A percentile compares a stretch with the other conserved stretches of the same genome.
These are phyloP conservation scores for Nanorana parkeri DNA, from an alignment of 2,113 vertebrate species.

Conservation along the genomic window DNA sequence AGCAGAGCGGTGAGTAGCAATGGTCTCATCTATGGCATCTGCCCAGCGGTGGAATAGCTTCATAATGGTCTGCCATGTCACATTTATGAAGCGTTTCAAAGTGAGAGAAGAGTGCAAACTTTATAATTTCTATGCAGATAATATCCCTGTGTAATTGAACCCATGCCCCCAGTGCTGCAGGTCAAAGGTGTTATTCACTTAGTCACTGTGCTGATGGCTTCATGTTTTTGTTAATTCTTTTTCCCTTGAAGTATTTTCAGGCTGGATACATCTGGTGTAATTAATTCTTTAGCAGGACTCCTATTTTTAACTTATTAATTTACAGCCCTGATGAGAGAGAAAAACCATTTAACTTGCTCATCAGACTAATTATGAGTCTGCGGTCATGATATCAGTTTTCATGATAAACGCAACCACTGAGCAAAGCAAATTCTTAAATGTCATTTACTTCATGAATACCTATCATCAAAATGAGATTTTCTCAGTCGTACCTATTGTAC, in stretches of 20 bases:
- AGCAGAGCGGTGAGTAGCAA: too few species aligned
- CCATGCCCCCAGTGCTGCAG: too few species aligned
- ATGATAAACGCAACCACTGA: neutral
- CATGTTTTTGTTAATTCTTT: too few species aligned
- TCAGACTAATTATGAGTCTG: constrained; percentile 16
- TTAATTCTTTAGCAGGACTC: neutral
- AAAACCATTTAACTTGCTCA: constrained; percentile 27
- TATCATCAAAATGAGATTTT: neutral
- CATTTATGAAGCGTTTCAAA: too few species aligned
- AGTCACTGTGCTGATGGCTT: too few species aligned
- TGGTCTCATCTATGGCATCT: too few species aligned
- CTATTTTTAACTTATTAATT: constrained; percentile 34
- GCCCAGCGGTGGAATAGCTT: too few species aligned
- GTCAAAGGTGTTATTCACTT: too few species aligned
- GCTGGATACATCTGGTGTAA: neutral
- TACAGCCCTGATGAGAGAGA: constrained; percentile 15
- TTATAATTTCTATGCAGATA: too few species aligned
- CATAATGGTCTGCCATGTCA: too few species aligned
- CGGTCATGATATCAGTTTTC: constrained; percentile 8
- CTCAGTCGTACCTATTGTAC: neutral
- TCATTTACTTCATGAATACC: constrained; percentile 1
- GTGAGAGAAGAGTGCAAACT: too few species aligned
- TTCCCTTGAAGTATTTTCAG: neutral
- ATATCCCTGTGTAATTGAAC: too few species aligned
- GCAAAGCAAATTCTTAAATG: constrained; percentile 3